A percentile compares a stretch with the other conserved stretches of the same genome.
Evolutionary conservation across 2,888 invertebrate species (phyloP).

Genomic region (Anthophora plumipes): DNA sequence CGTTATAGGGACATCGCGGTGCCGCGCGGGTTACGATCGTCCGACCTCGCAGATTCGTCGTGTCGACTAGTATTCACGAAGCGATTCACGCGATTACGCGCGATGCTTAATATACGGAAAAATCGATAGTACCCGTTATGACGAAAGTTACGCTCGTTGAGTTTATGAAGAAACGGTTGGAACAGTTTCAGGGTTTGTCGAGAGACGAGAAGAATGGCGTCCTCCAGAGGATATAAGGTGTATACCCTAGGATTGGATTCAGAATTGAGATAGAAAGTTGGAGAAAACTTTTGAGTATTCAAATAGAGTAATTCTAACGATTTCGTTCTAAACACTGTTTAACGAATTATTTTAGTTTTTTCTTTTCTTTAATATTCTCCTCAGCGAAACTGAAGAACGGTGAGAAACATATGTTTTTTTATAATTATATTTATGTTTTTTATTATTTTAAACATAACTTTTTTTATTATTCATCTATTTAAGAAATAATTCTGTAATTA

Average conservation of each 20-base stretch:
- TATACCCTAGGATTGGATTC: background rate
- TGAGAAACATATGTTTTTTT: too few relatives aligned
- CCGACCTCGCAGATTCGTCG: background rate
- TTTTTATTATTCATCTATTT: too few relatives aligned
- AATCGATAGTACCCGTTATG: background rate
- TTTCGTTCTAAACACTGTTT: background rate
- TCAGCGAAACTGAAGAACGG: too few relatives aligned
- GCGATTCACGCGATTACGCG: background rate
- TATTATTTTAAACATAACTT: too few relatives aligned
- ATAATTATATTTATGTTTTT: too few relatives aligned
- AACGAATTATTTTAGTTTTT: too few relatives aligned
- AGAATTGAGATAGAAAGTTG: background rate
- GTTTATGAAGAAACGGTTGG: background rate
- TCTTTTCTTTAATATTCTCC: too few relatives aligned
- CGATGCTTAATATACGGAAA: constrained; percentile 2
- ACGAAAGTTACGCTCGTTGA: background rate
- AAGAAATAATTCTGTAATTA: too few relatives aligned
- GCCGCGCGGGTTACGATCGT: constrained; percentile 15
- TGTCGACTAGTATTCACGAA: background rate
- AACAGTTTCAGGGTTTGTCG: background rate
- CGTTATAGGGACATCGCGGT: background rate
- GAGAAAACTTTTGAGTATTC: too few relatives aligned
- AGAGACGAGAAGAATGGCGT: background rate
- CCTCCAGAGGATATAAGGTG: background rate
- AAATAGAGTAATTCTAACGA: background rate